A percentile compares a stretch with the other conserved stretches of the same genome.
phyloP scores from a whole-genome alignment of 2,113 vertebrate species.

The Seriola dumerili region DNA sequence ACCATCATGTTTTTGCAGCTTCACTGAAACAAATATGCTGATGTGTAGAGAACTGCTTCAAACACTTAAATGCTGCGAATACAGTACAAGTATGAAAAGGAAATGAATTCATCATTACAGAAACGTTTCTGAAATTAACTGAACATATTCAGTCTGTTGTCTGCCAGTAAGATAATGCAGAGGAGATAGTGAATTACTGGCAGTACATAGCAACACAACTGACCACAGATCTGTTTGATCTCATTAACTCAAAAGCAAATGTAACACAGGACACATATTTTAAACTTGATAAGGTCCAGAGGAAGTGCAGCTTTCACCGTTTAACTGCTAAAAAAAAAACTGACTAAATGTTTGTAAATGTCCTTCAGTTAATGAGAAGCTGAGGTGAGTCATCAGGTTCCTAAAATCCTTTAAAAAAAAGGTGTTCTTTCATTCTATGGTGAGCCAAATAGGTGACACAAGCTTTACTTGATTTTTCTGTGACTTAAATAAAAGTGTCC shows the following conservation, averaged over 20 bases:
- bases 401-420: neutral
- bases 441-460: neutral
- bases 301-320: neutral
- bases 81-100: neutral
- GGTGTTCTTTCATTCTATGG: neutral
- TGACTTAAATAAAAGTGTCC: slow-evolving; percentile 48
- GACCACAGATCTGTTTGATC: neutral
- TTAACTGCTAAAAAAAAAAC: neutral
- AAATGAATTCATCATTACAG: neutral
- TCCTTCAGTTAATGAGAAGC: slow-evolving; percentile 4
- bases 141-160: neutral
- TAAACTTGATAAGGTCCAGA: neutral
- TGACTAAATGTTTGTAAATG: neutral
- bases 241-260: too few species aligned
- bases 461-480: slow-evolving; percentile 27
- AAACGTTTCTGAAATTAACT: neutral
- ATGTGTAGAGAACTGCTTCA: neutral
- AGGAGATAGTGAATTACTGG: neutral
- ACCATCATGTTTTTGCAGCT: neutral
- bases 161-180: neutral
- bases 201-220: neutral
- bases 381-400: neutral
- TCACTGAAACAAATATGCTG: neutral
- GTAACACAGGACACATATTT: neutral
- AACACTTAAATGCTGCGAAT: neutral